Evolutionary conservation across 2,888 invertebrate species (phyloP), one percentile per base, ranked within the genome.

Genomic region (Ormyrus nitidulus): DNA sequence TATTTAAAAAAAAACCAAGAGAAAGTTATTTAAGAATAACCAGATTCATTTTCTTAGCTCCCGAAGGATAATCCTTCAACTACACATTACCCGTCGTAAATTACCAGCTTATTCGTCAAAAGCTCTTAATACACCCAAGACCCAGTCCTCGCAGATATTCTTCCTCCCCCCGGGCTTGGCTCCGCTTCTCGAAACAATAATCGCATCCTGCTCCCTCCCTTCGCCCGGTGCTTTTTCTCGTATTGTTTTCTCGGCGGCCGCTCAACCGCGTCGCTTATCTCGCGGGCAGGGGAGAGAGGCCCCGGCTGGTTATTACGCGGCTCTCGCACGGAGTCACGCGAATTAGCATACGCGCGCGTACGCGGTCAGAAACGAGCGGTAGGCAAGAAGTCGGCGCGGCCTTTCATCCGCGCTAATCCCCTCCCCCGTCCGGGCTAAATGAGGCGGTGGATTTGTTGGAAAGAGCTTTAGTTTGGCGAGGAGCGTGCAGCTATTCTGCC

Each of bases 401-500:
- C 88, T 87, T 89, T 86, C 83, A 84, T 51, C 68, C 66, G 69
- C 81, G 83, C 86, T 89, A 90, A 90, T 89, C 89, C 87, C 89
- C 87, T 82, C 49, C 54, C 10, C 53, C 83, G n/a, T 85, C 87
- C 86, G 86, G 85, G 85, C 87, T 89, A 89, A 90, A 90, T 89
- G 90, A 90, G 90, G 86, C 87, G 89, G 89, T 90, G 90, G 90
- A 90, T 90, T 90, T 90, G 90, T 89, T 87, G 88, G 86, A 89
- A 88, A 90, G 89, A 89, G 89, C 90, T 90, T 89, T 89, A 85
- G 85, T 86, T 85, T 86, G 83, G 84, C 72, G 80, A 69, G 74
- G 70, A 11, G 6, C 11, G 53, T 10, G 19, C 3, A 51, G n/a
- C 11, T 19, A 61, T 68, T 46, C 46, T 9, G 56, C 53, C 44